These are phyloP conservation scores for Flexamia atlantica DNA, from an alignment of 2,888 invertebrate species.

Conservation along the genomic window DNA sequence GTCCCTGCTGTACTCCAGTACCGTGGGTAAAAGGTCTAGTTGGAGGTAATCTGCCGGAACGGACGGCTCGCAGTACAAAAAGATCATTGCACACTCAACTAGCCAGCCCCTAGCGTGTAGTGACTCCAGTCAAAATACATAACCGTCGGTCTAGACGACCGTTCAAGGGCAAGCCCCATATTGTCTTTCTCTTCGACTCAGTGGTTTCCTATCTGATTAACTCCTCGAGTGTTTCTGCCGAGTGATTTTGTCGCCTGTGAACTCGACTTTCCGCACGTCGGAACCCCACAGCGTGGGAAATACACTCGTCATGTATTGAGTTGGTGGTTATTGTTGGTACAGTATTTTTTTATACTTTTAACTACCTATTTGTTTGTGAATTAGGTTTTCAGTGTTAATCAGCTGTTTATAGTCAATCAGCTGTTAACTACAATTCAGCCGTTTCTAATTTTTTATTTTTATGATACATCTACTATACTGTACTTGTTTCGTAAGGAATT, in stretches of 20 bases:
- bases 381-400: too few species aligned
- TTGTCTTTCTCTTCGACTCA: slow-evolving; percentile 29
- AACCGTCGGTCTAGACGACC: background rate
- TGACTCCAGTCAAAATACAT: slow-evolving; percentile 33
- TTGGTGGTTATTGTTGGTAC: too few species aligned
- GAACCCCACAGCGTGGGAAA: slow-evolving; percentile 1
- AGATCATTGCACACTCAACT: slow-evolving; percentile 17
- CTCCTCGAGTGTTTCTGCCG: slow-evolving; percentile 23
- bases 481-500: too few species aligned
- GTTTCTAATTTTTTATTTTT: too few species aligned
- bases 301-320: background rate
- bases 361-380: too few species aligned
- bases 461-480: too few species aligned
- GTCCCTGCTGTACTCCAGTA: background rate
- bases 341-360: too few species aligned
- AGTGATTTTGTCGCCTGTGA: slow-evolving; percentile 30
- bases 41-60: slow-evolving; percentile 21
- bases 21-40: slow-evolving; percentile 1
- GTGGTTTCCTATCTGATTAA: slow-evolving; percentile 16
- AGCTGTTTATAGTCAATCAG: too few species aligned
- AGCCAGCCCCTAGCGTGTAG: slow-evolving; percentile 13
- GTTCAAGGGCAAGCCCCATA: background rate
- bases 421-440: too few species aligned
- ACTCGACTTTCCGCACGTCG: background rate
- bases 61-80: slow-evolving; percentile 15